phyloP scores from a whole-genome alignment of 2,113 vertebrate genomes.

The Amblyornis subalaris region DNA sequence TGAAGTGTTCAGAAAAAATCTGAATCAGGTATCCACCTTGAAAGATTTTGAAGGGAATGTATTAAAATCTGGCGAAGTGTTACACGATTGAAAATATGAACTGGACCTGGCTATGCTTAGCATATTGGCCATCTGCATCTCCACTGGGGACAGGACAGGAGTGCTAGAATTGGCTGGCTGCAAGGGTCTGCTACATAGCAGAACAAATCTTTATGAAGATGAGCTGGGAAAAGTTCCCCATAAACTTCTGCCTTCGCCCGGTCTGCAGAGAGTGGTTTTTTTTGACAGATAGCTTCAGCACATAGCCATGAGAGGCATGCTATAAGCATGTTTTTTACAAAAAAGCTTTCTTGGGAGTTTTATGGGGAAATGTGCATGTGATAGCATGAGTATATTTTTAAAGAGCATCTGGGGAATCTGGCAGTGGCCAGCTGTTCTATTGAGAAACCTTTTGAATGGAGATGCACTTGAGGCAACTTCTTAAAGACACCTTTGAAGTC shows the following conservation, averaged over 20 bases:
- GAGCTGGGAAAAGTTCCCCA: background rate
- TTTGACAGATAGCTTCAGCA: background rate
- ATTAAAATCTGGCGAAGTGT: background rate
- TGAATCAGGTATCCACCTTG: background rate
- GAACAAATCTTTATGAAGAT: background rate
- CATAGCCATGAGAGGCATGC: background rate
- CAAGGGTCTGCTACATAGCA: background rate
- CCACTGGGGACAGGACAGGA: background rate
- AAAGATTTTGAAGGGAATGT: background rate
- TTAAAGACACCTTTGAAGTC: background rate
- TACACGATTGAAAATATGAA: background rate
- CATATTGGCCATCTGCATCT: background rate
- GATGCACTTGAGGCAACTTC: background rate
- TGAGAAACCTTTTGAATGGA: background rate
- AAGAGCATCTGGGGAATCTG: background rate
- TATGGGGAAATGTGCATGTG: background rate
- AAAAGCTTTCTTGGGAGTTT: constrained; percentile 10
- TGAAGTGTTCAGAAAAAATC: background rate
- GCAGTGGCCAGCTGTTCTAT: background rate
- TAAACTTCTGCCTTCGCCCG: background rate
- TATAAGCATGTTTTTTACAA: background rate
- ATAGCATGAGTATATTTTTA: background rate
- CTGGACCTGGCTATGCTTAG: background rate
- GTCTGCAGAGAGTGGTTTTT: background rate
- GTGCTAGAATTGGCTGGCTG: background rate